phyloP scores from a whole-genome alignment of 2,888 invertebrate species.

The Dioctria linearis region DNA sequence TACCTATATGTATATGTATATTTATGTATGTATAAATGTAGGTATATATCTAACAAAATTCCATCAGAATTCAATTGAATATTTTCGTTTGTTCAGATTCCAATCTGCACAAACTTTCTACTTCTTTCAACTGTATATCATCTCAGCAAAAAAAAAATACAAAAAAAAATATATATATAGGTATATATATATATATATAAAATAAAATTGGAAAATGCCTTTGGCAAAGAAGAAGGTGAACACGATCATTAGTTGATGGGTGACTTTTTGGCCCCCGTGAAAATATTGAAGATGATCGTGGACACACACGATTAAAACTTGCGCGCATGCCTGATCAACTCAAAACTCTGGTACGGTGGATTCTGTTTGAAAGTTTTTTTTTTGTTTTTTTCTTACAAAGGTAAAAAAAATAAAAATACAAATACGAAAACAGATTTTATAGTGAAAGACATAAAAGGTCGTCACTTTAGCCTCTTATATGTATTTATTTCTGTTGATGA shows the following conservation, averaged over 20 bases:
- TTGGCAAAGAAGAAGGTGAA: slow-evolving; percentile 2
- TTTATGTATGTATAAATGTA: too few relatives aligned
- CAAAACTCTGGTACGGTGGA: not conserved
- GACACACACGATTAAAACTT: not conserved
- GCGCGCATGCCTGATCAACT: not conserved
- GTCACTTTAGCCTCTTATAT: not conserved
- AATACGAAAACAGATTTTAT: not conserved
- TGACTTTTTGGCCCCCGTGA: not conserved
- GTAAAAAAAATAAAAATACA: not conserved
- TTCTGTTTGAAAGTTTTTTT: slow-evolving; percentile 9
- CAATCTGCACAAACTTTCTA: slow-evolving; percentile 5
- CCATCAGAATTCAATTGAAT: not conserved
- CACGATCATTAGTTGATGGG: slow-evolving; percentile 20
- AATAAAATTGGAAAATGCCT: slow-evolving; percentile 11
- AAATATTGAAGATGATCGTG: not conserved
- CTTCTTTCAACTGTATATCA: not conserved
- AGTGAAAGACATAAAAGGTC: slow-evolving; percentile 24
- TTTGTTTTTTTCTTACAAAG: not conserved
- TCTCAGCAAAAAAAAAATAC: too few relatives aligned
- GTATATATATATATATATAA: not conserved
- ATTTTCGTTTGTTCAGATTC: not conserved
- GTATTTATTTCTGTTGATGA: not conserved
- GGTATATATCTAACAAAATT: not conserved
- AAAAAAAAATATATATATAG: too few relatives aligned
- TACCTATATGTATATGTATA: too few relatives aligned